These are phyloP conservation scores for Mechanitis messenoides DNA, from an alignment of 2,888 invertebrate species.

Conservation along the genomic window DNA sequence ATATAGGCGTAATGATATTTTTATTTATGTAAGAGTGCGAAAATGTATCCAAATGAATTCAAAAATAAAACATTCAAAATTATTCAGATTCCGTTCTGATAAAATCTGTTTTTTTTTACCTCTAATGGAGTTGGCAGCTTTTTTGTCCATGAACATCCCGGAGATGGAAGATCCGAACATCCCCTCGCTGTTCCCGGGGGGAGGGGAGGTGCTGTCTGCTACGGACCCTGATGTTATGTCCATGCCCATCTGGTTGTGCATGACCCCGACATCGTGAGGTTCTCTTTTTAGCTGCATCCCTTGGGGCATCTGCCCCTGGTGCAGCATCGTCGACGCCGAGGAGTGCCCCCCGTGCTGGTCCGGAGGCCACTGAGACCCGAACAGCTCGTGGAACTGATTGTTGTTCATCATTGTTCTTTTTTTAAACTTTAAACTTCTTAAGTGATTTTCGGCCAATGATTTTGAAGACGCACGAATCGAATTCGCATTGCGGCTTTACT, in stretches of 20 bases:
- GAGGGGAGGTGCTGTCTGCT: conserved; percentile 79
- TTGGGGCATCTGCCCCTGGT: conserved; percentile 52
- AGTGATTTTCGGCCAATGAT: conserved; percentile 57
- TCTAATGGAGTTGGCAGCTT: conserved; percentile 81
- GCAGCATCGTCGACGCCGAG: conserved; percentile 67
- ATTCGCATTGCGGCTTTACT: conserved; percentile 65
- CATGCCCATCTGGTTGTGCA: conserved; percentile 65
- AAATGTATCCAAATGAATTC: neutral
- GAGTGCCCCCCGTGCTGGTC: conserved; percentile 70
- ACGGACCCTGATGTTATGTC: conserved; percentile 58
- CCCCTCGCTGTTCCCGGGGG: conserved; percentile 69
- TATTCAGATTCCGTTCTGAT: no score
- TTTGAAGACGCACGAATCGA: conserved; percentile 51
- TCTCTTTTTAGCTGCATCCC: conserved; percentile 63
- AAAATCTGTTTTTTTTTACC: conserved; percentile 55
- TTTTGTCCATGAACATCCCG: conserved; percentile 76
- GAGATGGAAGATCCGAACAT: conserved; percentile 66
- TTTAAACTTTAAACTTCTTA: conserved; percentile 41
- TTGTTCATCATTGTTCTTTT: conserved; percentile 59
- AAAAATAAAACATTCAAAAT: no score
- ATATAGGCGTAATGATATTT: no score
- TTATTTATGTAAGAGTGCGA: conserved; percentile 17
- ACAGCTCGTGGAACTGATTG: conserved; percentile 69
- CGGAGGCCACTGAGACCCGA: conserved; percentile 74
- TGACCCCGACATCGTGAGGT: conserved; percentile 56